phyloP scores from a whole-genome alignment of 2,797 vertebrate genomes.

The Argyrosomus regius region DNA sequence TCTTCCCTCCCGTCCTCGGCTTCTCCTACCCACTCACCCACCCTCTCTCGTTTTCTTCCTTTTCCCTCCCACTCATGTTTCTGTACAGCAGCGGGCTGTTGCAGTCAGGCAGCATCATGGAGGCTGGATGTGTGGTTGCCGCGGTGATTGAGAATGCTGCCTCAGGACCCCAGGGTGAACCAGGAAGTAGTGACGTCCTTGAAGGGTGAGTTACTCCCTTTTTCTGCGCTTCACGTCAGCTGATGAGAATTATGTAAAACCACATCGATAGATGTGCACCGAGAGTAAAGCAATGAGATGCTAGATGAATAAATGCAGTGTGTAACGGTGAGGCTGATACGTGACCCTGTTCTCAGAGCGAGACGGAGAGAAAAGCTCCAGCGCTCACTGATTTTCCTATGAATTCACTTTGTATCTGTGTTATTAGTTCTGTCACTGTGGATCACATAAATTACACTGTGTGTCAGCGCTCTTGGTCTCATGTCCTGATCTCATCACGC shows the following conservation, averaged over 20 bases:
- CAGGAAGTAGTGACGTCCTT: conserved; percentile 84
- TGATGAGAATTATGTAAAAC: conserved; percentile 51
- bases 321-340: conserved; percentile 4
- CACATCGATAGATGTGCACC: neutral
- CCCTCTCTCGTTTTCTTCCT: conserved; percentile 35
- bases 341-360: conserved; percentile 26
- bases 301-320: conserved; percentile 26
- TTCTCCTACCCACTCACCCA: conserved; percentile 32
- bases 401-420: conserved; percentile 10
- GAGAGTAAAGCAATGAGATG: conserved; percentile 8
- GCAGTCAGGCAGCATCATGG: conserved; percentile 87
- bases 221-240: conserved; percentile 41
- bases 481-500: conserved; percentile 51
- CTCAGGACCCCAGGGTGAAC: conserved; percentile 81
- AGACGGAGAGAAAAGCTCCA: conserved; percentile 1
- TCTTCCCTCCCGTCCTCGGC: conserved; percentile 48
- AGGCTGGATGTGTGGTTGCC: conserved; percentile 85
- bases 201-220: conserved; percentile 81
- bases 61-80: conserved; percentile 64
- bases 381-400: conserved; percentile 1
- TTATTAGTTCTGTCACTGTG: conserved; percentile 36
- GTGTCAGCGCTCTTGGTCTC: conserved; percentile 36
- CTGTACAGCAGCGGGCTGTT: conserved; percentile 82
- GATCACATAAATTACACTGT: conserved; percentile 39
- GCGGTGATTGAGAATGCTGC: conserved; percentile 84